Base-by-base conservation (phyloP, 2,888 invertebrate genomes). In the Erpobdella octoculata region DNA sequence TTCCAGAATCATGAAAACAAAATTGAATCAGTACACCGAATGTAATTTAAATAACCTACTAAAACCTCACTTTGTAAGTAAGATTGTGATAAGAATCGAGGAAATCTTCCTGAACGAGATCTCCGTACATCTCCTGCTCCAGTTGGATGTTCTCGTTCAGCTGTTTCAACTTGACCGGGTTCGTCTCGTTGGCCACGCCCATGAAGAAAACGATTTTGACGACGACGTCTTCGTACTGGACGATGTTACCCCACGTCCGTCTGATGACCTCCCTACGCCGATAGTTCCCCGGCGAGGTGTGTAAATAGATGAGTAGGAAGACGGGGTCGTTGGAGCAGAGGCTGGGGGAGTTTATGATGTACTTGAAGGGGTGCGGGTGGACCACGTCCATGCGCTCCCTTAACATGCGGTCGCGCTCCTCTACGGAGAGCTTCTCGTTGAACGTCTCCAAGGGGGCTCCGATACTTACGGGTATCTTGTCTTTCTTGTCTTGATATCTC, bases 71-170 rank as follows among this genome's bases (percentile, higher is more conserved):
- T 77, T 85, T 85, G 76, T 83, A 83, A 0, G 84, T 84, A 35
- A 85, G 78, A 78, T 85, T 85, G 46, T 82, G 78, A 73, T 85
- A 85, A 2, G 80, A 78, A 77, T 85, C 85, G 0, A 80, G 9
- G 74, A 84, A 85, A 73, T 82, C 79, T 71, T 81, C 81, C 73
- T 82, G 81, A 4, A 83, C 79, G 36, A 83, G 79, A 74, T 83
- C 83, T 4, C 79, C 77, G 74, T 81, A 82, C 38, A 76, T 75
- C 53, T 78, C 76, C 36, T 76, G 76, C 74, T 83, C 83, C 72
- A 81, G 76, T 38, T 76, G 69, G 4, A 82, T 74, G 15, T 77
- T 73, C 5, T 78, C 73, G 77, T 80, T 79, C 0, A 78, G 74
- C 53, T 53, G 53, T 9, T 53, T 53, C n/a, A 25, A 28, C 53